These are phyloP conservation scores for Drosophila prosaltans DNA, from an alignment of 1,140 invertebrate genomes.

Conservation along the genomic window DNA sequence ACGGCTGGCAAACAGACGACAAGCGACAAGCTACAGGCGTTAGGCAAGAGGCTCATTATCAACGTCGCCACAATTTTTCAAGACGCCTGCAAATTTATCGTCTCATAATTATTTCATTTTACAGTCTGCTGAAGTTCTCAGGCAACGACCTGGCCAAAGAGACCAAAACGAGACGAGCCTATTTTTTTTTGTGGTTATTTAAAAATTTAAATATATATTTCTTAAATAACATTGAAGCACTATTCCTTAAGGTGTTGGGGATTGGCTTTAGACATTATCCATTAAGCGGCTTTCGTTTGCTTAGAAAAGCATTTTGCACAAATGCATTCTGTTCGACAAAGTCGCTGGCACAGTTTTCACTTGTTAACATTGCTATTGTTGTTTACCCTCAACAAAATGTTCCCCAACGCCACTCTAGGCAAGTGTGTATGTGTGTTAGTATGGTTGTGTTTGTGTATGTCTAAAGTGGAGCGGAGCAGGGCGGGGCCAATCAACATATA, in stretches of 20 bases:
- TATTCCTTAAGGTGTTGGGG: slow-evolving; percentile 44
- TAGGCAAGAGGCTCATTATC: slow-evolving; percentile 57
- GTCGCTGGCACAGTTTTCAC: slow-evolving; percentile 64
- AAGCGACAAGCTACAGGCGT: neutral
- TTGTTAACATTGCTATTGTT: slow-evolving; percentile 48
- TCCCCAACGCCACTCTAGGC: neutral
- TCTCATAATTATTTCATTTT: slow-evolving; percentile 79
- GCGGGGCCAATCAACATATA: slow-evolving; percentile 57
- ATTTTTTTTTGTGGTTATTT: slow-evolving; percentile 36
- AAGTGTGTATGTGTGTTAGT: slow-evolving; percentile 8
- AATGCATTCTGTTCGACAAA: slow-evolving; percentile 60
- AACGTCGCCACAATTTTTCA: slow-evolving; percentile 60
- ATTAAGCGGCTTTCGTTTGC: slow-evolving; percentile 47
- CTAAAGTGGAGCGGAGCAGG: slow-evolving; percentile 1
- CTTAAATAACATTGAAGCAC: neutral
- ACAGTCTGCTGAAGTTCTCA: slow-evolving; percentile 77
- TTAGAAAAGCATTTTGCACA: slow-evolving; percentile 70
- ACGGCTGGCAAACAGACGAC: slow-evolving; percentile 28
- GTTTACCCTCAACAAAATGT: slow-evolving; percentile 1
- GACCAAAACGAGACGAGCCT: slow-evolving; percentile 10
- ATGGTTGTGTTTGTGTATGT: slow-evolving; percentile 4
- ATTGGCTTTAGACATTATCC: slow-evolving; percentile 47
- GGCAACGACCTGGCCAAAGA: slow-evolving; percentile 61
- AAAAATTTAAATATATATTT: slow-evolving; percentile 40
- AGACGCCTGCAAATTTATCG: slow-evolving; percentile 71